These are phyloP conservation scores for Neolamprologus devosi DNA, from an alignment of 2,113 vertebrate genomes.

Conservation along the genomic window DNA sequence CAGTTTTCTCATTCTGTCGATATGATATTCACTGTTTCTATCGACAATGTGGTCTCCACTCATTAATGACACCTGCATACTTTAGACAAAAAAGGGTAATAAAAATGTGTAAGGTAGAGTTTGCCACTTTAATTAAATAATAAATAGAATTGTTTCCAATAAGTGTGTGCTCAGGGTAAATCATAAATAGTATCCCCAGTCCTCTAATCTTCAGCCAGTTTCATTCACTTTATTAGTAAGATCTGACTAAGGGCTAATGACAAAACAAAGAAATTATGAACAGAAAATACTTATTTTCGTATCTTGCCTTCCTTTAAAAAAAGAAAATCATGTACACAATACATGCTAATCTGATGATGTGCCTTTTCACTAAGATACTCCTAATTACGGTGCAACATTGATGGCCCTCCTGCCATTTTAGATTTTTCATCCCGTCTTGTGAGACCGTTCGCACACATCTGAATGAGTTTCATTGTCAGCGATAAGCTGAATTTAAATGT, in stretches of 20 bases:
- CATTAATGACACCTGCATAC: not conserved
- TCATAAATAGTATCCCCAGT: not conserved
- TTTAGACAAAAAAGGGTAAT: not conserved
- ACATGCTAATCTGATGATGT: not conserved
- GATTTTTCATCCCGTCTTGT: not conserved
- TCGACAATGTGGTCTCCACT: not conserved
- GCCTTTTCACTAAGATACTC: not conserved
- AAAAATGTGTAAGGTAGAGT: not conserved
- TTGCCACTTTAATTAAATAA: not conserved
- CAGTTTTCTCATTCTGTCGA: not conserved
- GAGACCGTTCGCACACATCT: not conserved
- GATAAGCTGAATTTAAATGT: slow-evolving; percentile 26
- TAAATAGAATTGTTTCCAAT: not conserved
- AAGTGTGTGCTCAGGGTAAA: not conserved
- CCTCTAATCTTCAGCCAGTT: not conserved
- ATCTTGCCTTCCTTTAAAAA: not conserved
- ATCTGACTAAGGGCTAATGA: not conserved
- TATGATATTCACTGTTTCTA: not conserved
- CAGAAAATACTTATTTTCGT: not conserved
- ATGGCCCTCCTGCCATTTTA: not conserved
- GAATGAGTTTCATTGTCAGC: not conserved
- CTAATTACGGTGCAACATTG: not conserved
- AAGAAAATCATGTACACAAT: not conserved
- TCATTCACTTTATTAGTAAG: not conserved
- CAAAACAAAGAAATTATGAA: not conserved